These are phyloP conservation scores for Panzeria rudis DNA, from an alignment of 2,888 invertebrate species.

Conservation along the genomic window DNA sequence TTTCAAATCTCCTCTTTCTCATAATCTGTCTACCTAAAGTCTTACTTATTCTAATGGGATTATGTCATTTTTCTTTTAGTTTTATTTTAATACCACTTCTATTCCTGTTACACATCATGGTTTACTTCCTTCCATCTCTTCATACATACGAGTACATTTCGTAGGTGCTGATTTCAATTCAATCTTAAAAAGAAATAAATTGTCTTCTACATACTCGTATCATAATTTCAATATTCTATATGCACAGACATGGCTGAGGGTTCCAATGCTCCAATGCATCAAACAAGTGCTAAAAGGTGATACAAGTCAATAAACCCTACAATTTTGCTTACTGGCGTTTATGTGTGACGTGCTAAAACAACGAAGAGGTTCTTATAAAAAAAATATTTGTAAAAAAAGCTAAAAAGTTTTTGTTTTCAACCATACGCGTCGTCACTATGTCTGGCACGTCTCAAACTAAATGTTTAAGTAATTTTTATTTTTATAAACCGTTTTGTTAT, in stretches of 20 bases:
- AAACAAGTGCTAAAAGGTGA: slow-evolving; percentile 32
- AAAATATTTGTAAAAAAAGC: slow-evolving; percentile 14
- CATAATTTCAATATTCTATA: slow-evolving; percentile 22
- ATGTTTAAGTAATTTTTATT: slow-evolving; percentile 50
- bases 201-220: slow-evolving; percentile 16
- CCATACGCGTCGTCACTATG: slow-evolving; percentile 56
- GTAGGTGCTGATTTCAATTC: slow-evolving; percentile 60
- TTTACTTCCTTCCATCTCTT: slow-evolving; percentile 1
- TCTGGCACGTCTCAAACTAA: slow-evolving; percentile 68
- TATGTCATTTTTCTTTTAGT: slow-evolving; percentile 38
- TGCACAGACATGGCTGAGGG: slow-evolving; percentile 31
- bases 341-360: slow-evolving; percentile 6
- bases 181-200: slow-evolving; percentile 18
- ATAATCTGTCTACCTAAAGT: slow-evolving; percentile 40
- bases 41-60: slow-evolving; percentile 66
- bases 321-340: slow-evolving; percentile 38
- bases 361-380: slow-evolving; percentile 44
- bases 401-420: slow-evolving; percentile 20
- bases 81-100: slow-evolving; percentile 4
- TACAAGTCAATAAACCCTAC: slow-evolving; percentile 71
- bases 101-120: slow-evolving; percentile 21
- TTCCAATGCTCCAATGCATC: slow-evolving; percentile 34
- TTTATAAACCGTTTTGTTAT: slow-evolving; percentile 51
- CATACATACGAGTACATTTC: not conserved
- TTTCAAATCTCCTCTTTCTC: slow-evolving; percentile 18